Evolutionary conservation across 2,888 invertebrate genomes (phyloP).

Genomic region (Corbicula japonica): DNA sequence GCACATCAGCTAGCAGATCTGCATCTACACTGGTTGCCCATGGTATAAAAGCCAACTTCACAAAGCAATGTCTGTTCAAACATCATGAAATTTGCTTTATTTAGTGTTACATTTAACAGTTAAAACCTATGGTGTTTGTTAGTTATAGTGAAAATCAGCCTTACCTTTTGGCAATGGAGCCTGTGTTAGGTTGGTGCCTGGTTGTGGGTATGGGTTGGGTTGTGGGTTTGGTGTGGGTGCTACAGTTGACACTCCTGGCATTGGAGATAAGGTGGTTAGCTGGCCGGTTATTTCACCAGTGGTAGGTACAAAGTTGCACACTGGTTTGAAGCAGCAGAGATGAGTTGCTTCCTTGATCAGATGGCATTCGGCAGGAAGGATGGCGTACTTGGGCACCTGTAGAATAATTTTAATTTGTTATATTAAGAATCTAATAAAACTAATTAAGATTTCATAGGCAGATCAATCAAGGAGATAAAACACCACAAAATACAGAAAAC

Average conservation of each 20-base stretch:
- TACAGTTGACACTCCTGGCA: constrained; percentile 43
- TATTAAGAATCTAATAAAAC: neutral
- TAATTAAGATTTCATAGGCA: too few species aligned
- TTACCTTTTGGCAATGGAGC: constrained; percentile 69
- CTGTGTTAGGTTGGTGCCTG: constrained; percentile 46
- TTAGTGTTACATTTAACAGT: too few species aligned
- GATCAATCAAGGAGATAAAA: too few species aligned
- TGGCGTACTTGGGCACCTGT: constrained; percentile 67
- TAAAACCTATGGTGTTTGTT: too few species aligned
- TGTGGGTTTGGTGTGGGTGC: constrained; percentile 57
- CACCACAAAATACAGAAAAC: neutral
- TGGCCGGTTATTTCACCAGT: constrained; percentile 61
- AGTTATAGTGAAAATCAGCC: too few species aligned
- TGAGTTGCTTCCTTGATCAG: constrained; percentile 73
- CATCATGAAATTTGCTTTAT: too few species aligned
- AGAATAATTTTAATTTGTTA: too few species aligned
- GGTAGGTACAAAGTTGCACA: constrained; percentile 68
- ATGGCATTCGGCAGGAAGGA: constrained; percentile 69
- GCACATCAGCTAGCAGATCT: too few species aligned
- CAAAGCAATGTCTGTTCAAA: too few species aligned
- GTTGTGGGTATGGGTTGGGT: constrained; percentile 55
- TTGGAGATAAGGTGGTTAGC: constrained; percentile 58
- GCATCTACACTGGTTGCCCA: too few species aligned
- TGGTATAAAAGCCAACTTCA: too few species aligned
- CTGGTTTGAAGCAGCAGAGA: constrained; percentile 74